Conservation (phyloP, 2,797 vertebrate genomes). For the Florisuga fusca region DNA sequence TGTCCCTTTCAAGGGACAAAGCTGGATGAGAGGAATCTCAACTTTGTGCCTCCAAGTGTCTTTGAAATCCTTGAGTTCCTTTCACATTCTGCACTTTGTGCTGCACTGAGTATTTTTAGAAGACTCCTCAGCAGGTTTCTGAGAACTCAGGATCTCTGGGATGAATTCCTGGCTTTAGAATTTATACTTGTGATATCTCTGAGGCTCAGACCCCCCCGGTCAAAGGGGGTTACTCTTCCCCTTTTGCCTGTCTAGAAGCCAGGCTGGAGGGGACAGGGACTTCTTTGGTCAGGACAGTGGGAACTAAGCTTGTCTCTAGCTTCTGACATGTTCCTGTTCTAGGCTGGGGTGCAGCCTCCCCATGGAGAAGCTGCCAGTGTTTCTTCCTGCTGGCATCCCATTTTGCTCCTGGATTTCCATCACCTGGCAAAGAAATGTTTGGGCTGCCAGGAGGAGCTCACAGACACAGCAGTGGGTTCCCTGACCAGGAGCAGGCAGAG, state of each 20-base stretch:
- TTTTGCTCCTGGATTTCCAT: not conserved
- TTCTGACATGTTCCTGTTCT: not conserved
- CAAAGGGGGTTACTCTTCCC: not conserved
- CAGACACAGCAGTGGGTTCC: fast-evolving
- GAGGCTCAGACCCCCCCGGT: not conserved
- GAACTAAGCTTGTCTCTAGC: not conserved
- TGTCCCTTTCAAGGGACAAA: not conserved
- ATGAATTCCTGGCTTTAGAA: not conserved
- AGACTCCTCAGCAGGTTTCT: not conserved
- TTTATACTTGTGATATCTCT: not conserved
- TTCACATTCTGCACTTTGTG: not conserved
- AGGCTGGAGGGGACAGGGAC: not conserved
- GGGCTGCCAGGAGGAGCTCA: not conserved
- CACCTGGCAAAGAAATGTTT: not conserved
- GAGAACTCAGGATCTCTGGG: not conserved
- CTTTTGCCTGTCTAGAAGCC: not conserved
- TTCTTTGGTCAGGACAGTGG: not conserved
- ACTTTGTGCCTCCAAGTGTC: not conserved
- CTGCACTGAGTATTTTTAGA: not conserved
- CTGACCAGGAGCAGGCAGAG: not conserved
- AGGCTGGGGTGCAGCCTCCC: not conserved
- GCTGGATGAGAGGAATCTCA: not conserved
- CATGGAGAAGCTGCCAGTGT: not conserved
- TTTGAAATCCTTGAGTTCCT: not conserved
- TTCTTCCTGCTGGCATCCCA: not conserved